Evolutionary conservation across 2,888 invertebrate species (phyloP).

Genomic region (Thysanoteuthis rhombus): DNA sequence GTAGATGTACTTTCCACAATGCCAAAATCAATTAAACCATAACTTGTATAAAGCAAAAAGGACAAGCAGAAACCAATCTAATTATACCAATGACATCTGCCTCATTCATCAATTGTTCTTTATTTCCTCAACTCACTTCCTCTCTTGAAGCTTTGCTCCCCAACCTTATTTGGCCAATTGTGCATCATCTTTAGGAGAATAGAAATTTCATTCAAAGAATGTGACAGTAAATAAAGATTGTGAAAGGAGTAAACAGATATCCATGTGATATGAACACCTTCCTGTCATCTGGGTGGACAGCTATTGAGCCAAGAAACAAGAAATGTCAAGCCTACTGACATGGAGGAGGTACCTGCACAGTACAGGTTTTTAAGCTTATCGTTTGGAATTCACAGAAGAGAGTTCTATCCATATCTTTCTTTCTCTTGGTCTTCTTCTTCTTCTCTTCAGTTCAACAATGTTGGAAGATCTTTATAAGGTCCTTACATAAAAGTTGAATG

Average conservation of each 20-base stretch:
- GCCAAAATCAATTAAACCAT: background rate
- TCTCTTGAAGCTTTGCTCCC: background rate
- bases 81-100: background rate
- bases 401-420: background rate
- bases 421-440: background rate
- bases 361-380: constrained; percentile 12
- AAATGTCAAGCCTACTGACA: background rate
- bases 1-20: background rate
- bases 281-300: background rate
- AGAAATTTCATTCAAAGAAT: constrained; percentile 1
- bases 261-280: background rate
- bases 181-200: background rate
- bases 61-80: background rate
- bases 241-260: background rate
- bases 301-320: constrained; percentile 12
- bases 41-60: background rate
- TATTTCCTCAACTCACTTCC: background rate
- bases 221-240: constrained; percentile 12
- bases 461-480: background rate
- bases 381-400: background rate
- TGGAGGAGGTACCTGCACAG: background rate
- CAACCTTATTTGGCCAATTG: constrained; percentile 12
- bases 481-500: constrained; percentile 12
- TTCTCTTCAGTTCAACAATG: background rate
- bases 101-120: background rate